Conservation (phyloP, 1,140 invertebrate species). For the Sycobia sp. region DNA sequence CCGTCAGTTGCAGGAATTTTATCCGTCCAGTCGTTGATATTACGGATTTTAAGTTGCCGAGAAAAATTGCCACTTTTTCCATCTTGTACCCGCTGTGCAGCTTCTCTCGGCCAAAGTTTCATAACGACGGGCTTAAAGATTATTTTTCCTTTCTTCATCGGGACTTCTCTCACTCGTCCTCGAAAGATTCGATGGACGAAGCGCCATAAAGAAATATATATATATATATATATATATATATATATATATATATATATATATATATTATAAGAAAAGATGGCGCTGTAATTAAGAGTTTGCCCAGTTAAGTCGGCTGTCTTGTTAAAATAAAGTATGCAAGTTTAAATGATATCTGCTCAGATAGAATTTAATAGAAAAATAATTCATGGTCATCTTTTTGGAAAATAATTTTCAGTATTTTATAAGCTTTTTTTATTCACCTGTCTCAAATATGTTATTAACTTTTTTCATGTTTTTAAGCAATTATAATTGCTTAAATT, state of each 20-base stretch:
- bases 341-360: neutral
- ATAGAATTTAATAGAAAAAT: no score
- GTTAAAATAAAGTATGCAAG: neutral
- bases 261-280: no score
- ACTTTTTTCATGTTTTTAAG: no score
- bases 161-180: neutral
- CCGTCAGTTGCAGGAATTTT: neutral
- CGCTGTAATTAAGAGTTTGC: neutral
- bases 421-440: no score
- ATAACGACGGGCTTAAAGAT: neutral
- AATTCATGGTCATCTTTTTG: no score
- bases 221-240: no score
- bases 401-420: no score
- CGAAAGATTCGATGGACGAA: neutral
- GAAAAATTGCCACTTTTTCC: conserved; percentile 2
- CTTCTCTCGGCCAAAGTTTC: neutral
- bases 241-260: no score
- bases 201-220: no score
- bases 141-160: neutral
- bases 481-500: no score
- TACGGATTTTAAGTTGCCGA: conserved; percentile 4
- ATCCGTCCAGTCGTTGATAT: conserved; percentile 1
- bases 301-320: neutral
- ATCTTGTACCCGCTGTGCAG: neutral
- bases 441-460: no score